phyloP scores from a whole-genome alignment of 2,797 vertebrate genomes.

The Ammospiza maritima region DNA sequence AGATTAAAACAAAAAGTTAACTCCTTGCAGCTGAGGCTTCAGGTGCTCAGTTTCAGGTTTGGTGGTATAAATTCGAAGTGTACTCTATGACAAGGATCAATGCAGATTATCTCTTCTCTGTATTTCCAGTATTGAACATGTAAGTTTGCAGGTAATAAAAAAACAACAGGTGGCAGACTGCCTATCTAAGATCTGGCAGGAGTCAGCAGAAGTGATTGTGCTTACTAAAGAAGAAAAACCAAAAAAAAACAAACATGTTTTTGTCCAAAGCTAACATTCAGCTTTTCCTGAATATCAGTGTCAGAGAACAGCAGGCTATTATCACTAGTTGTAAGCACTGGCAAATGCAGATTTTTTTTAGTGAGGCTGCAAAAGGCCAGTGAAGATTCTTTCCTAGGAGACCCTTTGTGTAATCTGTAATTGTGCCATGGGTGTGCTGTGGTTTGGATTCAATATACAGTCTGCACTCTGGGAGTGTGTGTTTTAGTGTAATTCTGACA shows the following conservation, averaged over 20 bases:
- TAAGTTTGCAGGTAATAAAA: neutral
- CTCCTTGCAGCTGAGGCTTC: neutral
- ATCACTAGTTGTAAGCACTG: neutral
- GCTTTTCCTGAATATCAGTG: neutral
- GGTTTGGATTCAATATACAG: neutral
- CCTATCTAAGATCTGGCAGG: neutral
- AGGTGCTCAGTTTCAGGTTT: neutral
- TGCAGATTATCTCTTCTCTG: neutral
- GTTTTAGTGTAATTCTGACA: neutral
- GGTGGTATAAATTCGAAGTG: neutral
- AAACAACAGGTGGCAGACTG: neutral
- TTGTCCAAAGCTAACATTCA: neutral
- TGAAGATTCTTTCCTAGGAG: neutral
- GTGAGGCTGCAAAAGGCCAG: neutral
- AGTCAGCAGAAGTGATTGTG: neutral
- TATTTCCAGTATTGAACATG: neutral
- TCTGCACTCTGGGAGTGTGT: neutral
- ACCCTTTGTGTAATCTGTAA: neutral
- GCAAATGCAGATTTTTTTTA: neutral
- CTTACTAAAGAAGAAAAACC: neutral
- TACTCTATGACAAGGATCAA: neutral
- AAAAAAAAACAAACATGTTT: neutral
- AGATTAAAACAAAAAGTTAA: neutral
- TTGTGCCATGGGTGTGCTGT: fast-evolving
- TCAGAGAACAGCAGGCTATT: neutral